Conservation (phyloP, 2,797 vertebrate genomes). For the Melopsittacus undulatus region DNA sequence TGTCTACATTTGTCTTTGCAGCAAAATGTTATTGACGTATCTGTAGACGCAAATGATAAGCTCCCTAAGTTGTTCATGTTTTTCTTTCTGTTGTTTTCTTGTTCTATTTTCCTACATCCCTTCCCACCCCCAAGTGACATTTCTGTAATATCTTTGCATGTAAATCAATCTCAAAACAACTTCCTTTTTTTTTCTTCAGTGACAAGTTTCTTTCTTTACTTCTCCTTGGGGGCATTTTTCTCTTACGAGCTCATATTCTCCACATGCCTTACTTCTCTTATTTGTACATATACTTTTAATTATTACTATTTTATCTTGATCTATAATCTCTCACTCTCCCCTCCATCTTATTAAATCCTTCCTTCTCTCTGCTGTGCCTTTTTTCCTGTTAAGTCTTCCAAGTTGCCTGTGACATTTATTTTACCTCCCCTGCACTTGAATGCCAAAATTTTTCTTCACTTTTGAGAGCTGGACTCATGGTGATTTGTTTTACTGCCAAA, state of each 20-base stretch:
- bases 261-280: background rate
- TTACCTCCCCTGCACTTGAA: background rate
- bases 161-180: background rate
- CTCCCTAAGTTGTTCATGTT: background rate
- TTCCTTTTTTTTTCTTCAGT: background rate
- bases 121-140: background rate
- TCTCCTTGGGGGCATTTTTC: background rate
- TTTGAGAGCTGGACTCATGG: background rate
- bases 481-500: background rate
- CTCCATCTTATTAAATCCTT: background rate
- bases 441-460: background rate
- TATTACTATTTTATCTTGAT: background rate
- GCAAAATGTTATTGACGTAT: background rate
- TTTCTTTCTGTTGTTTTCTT: background rate
- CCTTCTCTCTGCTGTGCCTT: background rate
- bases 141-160: background rate
- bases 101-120: background rate
- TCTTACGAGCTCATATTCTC: background rate
- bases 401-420: background rate
- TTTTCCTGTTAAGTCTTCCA: background rate
- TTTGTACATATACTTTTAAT: background rate
- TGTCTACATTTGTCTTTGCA: constrained; percentile 2
- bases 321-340: background rate
- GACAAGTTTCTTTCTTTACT: background rate
- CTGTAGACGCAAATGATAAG: background rate